Conservation (phyloP, 2,888 invertebrate species). For the Mechanitis messenoides region DNA sequence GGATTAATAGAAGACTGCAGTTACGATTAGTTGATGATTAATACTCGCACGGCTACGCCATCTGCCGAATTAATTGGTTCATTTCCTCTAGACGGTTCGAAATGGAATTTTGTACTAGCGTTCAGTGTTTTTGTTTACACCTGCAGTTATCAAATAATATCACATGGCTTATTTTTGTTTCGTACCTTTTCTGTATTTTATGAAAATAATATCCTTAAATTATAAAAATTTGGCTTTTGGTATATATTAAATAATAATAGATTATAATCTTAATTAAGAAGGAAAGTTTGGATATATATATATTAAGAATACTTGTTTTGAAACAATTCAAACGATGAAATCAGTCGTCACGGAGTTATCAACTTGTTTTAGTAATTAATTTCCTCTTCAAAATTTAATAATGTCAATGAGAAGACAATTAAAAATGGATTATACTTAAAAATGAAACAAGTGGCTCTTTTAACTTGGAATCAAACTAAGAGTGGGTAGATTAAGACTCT, state of each 20-base stretch:
- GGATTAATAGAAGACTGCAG: slow-evolving; percentile 76
- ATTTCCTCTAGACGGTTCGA: slow-evolving; percentile 73
- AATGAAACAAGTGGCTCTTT: slow-evolving; percentile 66
- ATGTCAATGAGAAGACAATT: slow-evolving; percentile 62
- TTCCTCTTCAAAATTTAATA: slow-evolving; percentile 65
- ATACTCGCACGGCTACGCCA: slow-evolving; percentile 73
- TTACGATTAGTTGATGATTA: slow-evolving; percentile 76
- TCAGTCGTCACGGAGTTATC: slow-evolving; percentile 64
- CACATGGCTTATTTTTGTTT: too few species aligned
- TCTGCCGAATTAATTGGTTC: slow-evolving; percentile 76
- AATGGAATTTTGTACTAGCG: slow-evolving; percentile 66
- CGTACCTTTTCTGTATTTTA: too few species aligned
- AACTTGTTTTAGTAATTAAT: slow-evolving; percentile 66
- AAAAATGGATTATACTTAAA: slow-evolving; percentile 73
- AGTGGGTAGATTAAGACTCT: slow-evolving; percentile 70
- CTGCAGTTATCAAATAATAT: not conserved
- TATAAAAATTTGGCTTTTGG: too few species aligned
- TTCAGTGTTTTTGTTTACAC: slow-evolving; percentile 56
- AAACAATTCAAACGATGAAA: slow-evolving; percentile 51
- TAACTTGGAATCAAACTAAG: slow-evolving; percentile 66
- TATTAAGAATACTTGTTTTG: slow-evolving; percentile 45
- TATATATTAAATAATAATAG: too few species aligned
- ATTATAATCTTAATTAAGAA: too few species aligned
- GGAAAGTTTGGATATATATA: not conserved
- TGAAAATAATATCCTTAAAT: too few species aligned